These are phyloP conservation scores for Hozukius guyotensis DNA, from an alignment of 2,797 vertebrate species.

Conservation along the genomic window DNA sequence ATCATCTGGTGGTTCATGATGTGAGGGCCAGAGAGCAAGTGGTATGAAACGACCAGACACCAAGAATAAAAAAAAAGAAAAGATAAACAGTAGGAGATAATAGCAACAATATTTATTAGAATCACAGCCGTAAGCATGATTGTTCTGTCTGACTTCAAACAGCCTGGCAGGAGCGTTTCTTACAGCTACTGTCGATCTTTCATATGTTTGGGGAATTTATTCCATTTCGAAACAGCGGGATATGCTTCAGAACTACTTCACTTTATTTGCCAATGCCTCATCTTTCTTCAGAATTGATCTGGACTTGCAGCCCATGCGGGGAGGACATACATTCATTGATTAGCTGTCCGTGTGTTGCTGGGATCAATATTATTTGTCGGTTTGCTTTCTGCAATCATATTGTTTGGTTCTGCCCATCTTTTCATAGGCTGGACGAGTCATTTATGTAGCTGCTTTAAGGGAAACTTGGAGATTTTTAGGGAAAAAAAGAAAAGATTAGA, in stretches of 20 bases:
- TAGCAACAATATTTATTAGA: conserved; percentile 48
- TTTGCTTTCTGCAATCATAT: conserved; percentile 82
- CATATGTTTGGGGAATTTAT: conserved; percentile 68
- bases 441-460: conserved; percentile 57
- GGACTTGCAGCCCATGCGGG: conserved; percentile 67
- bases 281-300: conserved; percentile 82
- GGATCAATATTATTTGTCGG: conserved; percentile 84
- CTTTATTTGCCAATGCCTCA: conserved; percentile 79
- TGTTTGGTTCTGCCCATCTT: conserved; percentile 75
- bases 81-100: conserved; percentile 30
- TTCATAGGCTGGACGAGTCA: conserved; percentile 68
- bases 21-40: conserved; percentile 58
- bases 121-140: conserved; percentile 44
- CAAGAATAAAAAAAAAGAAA: conserved; percentile 35
- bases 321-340: conserved; percentile 82
- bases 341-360: conserved; percentile 78
- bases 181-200: conserved; percentile 53
- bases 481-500: neutral
- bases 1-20: conserved; percentile 81
- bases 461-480: neutral
- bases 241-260: conserved; percentile 72
- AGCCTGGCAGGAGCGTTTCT: conserved; percentile 41
- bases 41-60: conserved; percentile 51
- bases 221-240: conserved; percentile 65
- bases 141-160: conserved; percentile 47